Percentiles rank a stretch among this genome's conserved stretches.
phyloP scores from a whole-genome alignment of 2,797 vertebrate genomes.

The Hafferia zeledoni region DNA sequence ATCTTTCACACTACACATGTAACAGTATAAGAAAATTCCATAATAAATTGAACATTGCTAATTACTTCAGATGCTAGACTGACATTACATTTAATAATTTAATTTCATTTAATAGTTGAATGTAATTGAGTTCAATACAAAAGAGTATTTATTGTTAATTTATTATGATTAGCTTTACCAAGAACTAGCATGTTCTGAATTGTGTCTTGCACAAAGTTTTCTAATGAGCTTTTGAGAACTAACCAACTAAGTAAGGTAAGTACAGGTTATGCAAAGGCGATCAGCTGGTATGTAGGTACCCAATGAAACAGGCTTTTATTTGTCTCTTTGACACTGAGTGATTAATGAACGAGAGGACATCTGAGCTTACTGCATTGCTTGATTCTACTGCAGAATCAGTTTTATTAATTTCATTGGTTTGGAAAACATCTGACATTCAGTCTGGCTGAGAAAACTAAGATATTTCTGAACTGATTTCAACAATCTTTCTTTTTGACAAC shows the following conservation, averaged over 20 bases:
- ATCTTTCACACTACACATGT: not conserved
- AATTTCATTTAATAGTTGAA: not conserved
- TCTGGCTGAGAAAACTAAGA: constrained; percentile 17
- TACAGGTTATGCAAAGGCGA: accelerated
- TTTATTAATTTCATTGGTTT: constrained; percentile 35
- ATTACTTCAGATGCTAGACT: not conserved
- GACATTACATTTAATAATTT: not conserved
- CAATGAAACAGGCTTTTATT: not conserved
- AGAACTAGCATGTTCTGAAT: accelerated
- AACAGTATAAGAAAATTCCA: not conserved
- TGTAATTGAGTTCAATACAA: not conserved
- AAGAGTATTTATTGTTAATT: not conserved
- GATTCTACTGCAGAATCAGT: not conserved
- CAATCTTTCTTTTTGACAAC: constrained; percentile 44
- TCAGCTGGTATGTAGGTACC: not conserved
- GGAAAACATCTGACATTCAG: constrained; percentile 23
- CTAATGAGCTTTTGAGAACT: not conserved
- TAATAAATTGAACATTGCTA: not conserved
- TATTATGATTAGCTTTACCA: not conserved
- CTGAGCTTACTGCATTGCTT: not conserved
- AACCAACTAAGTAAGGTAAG: not conserved
- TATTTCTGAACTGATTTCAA: constrained; percentile 27
- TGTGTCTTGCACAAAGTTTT: not conserved
- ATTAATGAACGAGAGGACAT: not conserved
- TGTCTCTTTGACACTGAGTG: not conserved